Conservation (phyloP, 1,140 invertebrate species). For the Neomicropteryx cornuta region DNA sequence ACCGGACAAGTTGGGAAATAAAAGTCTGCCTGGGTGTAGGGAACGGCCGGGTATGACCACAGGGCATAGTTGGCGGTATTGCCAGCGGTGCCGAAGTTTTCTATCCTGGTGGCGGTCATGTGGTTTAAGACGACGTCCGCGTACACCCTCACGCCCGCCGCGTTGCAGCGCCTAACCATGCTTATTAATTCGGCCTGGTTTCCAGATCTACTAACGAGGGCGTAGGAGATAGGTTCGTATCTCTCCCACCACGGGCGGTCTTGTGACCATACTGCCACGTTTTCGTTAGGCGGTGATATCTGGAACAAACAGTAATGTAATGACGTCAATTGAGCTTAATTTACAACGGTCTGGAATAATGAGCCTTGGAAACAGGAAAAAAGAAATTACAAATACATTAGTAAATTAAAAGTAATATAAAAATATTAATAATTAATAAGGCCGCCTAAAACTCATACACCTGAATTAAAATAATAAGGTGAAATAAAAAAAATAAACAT, state of each 20-base stretch:
- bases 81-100: conserved; percentile 43
- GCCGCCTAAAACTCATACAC: too few relatives aligned
- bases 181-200: conserved; percentile 51
- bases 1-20: conserved; percentile 38
- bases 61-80: conserved; percentile 36
- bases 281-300: conserved; percentile 52
- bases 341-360: too few relatives aligned
- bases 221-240: conserved; percentile 85
- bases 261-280: conserved; percentile 29
- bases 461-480: too few relatives aligned
- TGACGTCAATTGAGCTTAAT: too few relatives aligned
- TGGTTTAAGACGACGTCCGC: conserved; percentile 69
- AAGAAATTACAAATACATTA: too few relatives aligned
- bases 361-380: too few relatives aligned
- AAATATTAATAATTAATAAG: too few relatives aligned
- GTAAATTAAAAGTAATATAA: too few relatives aligned
- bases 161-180: conserved; percentile 63
- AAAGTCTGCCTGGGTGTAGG: conserved; percentile 44
- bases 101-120: conserved; percentile 47
- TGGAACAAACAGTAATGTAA: conserved; percentile 19
- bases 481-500: too few relatives aligned
- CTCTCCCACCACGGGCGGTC: conserved; percentile 66
- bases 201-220: conserved; percentile 65
- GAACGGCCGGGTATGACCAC: conserved; percentile 46
- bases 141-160: conserved; percentile 59